phyloP scores from a whole-genome alignment of 1,140 invertebrate species.

The Chironomus tepperi region DNA sequence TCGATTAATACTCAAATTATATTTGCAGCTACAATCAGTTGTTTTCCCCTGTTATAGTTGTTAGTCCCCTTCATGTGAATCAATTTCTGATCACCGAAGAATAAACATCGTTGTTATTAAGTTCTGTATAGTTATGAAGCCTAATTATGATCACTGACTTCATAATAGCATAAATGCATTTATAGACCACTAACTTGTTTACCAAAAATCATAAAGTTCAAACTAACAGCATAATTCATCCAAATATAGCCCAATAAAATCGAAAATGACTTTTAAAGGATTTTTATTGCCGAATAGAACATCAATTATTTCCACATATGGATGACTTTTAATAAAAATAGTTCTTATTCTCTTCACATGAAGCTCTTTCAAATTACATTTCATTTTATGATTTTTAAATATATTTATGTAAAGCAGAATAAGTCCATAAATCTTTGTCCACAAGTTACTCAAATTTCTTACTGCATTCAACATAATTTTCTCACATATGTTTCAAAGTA shows the following conservation, averaged over 20 bases:
- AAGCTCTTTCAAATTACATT: background rate
- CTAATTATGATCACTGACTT: no score
- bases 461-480: constrained; percentile 1
- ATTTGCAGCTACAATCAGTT: no score
- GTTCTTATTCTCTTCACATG: background rate
- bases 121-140: no score
- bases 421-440: constrained; percentile 16
- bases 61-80: no score
- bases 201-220: no score
- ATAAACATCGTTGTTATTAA: no score
- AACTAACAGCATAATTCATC: no score
- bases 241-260: background rate
- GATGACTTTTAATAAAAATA: background rate
- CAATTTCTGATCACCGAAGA: no score
- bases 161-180: no score
- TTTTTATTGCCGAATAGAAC: background rate
- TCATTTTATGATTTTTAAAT: background rate
- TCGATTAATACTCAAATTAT: no score
- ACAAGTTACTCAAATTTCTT: background rate
- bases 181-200: no score
- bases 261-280: background rate
- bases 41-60: no score
- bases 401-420: background rate
- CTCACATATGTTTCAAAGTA: constrained; percentile 11
- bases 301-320: background rate